Evolutionary conservation across 1,140 invertebrate genomes (phyloP).

Genomic region (Cydia fagiglandana): DNA sequence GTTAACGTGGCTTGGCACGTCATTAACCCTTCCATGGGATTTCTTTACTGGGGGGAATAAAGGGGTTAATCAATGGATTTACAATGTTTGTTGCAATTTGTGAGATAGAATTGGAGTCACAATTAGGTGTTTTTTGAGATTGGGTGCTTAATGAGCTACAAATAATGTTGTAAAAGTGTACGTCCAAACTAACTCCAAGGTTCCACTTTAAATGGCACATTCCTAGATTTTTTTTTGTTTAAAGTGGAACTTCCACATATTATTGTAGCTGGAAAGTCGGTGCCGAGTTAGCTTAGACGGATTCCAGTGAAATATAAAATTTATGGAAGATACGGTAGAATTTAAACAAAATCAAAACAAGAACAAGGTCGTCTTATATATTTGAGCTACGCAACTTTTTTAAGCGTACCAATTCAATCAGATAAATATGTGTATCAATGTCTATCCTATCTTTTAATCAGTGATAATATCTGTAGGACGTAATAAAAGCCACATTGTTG

Average conservation of each 20-base stretch:
- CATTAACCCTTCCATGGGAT: conserved; percentile 47
- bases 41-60: conserved; percentile 37
- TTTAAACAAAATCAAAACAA: too few species aligned
- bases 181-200: too few species aligned
- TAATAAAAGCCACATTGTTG: neutral
- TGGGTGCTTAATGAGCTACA: neutral
- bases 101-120: neutral
- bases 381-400: too few species aligned
- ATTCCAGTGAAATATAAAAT: too few species aligned
- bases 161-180: neutral
- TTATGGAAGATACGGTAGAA: too few species aligned
- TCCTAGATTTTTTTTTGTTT: too few species aligned
- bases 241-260: too few species aligned
- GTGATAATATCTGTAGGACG: neutral
- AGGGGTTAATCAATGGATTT: conserved; percentile 26
- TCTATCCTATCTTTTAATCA: neutral
- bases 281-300: too few species aligned
- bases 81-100: conserved; percentile 19
- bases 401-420: too few species aligned
- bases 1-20: conserved; percentile 51
- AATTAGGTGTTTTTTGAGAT: neutral
- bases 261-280: too few species aligned
- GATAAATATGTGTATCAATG: neutral
- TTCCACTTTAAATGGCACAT: too few species aligned
- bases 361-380: too few species aligned